Evolutionary conservation across 2,888 invertebrate species (phyloP).

Genomic region (Rhogogaster chlorosoma): DNA sequence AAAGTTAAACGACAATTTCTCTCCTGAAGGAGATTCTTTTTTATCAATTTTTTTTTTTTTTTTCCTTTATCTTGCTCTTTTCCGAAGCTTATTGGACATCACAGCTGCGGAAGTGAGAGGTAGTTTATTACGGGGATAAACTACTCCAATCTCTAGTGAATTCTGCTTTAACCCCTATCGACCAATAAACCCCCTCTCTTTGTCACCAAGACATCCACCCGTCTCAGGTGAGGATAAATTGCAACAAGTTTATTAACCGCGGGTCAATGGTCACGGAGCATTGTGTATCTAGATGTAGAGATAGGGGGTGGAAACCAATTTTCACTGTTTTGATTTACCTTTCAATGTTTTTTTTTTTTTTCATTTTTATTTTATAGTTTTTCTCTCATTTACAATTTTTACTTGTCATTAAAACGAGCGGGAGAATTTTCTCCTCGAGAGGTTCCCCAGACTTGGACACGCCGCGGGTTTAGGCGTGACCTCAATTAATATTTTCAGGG

Average conservation of each 20-base stretch:
- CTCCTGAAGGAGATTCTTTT: not conserved
- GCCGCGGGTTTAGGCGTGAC: constrained; percentile 14
- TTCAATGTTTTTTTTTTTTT: not conserved
- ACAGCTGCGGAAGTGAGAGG: not conserved
- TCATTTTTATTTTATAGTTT: not conserved
- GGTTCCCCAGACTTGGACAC: not conserved
- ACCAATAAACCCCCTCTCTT: not conserved
- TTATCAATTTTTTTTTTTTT: not conserved
- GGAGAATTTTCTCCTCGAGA: not conserved
- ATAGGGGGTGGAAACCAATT: not conserved
- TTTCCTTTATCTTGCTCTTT: not conserved
- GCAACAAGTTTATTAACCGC: constrained; percentile 38
- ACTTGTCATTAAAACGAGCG: not conserved
- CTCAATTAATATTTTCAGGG: not conserved
- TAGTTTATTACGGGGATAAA: constrained; percentile 16
- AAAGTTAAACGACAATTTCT: not conserved
- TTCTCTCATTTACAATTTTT: not conserved
- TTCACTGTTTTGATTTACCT: constrained; percentile 1
- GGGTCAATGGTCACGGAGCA: not conserved
- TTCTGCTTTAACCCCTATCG: constrained; percentile 27
- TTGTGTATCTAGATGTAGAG: not conserved
- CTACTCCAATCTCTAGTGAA: constrained; percentile 17
- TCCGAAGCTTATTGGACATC: not conserved
- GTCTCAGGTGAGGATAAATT: constrained; percentile 11
- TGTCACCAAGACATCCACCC: not conserved